phyloP scores from a whole-genome alignment of 1,140 invertebrate species.

The Zaprionus africanus region DNA sequence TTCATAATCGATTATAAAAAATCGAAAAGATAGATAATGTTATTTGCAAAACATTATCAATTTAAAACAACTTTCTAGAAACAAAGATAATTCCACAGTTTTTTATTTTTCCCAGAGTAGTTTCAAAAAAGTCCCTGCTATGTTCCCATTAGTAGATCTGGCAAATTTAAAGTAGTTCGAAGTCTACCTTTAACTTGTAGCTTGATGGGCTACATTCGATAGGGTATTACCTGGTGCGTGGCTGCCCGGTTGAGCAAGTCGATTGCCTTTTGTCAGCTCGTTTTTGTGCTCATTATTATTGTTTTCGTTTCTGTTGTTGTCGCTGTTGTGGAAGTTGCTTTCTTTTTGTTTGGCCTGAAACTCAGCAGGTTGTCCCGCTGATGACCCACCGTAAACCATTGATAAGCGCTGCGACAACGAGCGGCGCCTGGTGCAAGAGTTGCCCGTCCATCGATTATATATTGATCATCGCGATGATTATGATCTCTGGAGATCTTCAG shows the following conservation, averaged over 20 bases:
- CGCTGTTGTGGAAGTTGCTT: conserved; percentile 14
- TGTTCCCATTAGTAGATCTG: too few relatives aligned
- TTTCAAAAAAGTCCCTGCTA: not conserved
- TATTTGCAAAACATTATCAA: too few relatives aligned
- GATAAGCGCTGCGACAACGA: conserved; percentile 36
- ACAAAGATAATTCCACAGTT: too few relatives aligned
- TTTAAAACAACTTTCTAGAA: too few relatives aligned
- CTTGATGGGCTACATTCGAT: not conserved
- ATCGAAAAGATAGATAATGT: too few relatives aligned
- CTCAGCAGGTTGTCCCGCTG: conserved; percentile 43
- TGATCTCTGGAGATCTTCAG: conserved; percentile 5
- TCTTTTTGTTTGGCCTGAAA: conserved; percentile 21
- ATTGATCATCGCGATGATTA: conserved; percentile 20
- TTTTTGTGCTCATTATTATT: conserved; percentile 32
- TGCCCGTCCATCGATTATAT: conserved; percentile 16
- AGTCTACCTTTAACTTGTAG: not conserved
- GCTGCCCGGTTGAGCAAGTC: not conserved
- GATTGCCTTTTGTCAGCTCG: conserved; percentile 40
- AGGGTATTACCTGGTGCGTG: not conserved
- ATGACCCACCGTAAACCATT: conserved; percentile 40
- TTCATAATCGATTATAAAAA: too few relatives aligned
- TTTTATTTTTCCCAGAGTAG: too few relatives aligned
- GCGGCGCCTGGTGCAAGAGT: conserved; percentile 32
- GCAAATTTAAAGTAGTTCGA: too few relatives aligned
- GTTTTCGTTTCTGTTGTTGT: conserved; percentile 6